These are phyloP conservation scores for Microcebus lehilahytsara DNA, from an alignment of 2,113 vertebrate species.

Conservation along the genomic window DNA sequence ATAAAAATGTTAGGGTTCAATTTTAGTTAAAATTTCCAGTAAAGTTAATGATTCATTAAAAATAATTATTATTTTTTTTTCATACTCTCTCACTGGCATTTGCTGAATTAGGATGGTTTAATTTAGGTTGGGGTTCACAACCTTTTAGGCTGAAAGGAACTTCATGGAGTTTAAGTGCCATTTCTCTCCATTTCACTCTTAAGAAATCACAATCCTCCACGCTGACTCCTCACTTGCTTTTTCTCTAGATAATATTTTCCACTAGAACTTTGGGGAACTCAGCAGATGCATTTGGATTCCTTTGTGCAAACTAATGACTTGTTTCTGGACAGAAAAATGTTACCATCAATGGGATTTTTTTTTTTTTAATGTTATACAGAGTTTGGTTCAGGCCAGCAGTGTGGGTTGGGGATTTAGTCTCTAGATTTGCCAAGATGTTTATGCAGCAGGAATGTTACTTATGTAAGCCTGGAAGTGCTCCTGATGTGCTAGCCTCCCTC, in stretches of 20 bases:
- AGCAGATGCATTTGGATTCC: conserved; percentile 78
- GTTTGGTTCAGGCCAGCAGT: conserved; percentile 79
- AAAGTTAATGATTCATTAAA: neutral
- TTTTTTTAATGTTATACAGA: conserved; percentile 74
- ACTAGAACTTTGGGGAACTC: conserved; percentile 68
- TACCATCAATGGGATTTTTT: conserved; percentile 77
- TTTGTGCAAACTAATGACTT: conserved; percentile 83
- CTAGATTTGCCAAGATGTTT: conserved; percentile 84
- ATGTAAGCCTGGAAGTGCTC: conserved; percentile 84
- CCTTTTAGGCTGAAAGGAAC: neutral
- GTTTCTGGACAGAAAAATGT: conserved; percentile 83
- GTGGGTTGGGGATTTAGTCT: conserved; percentile 77
- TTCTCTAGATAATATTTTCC: conserved; percentile 63
- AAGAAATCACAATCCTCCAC: conserved; percentile 59
- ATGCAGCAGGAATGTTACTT: conserved; percentile 85
- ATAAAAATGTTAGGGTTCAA: neutral
- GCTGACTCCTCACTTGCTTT: conserved; percentile 53
- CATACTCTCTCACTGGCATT: neutral
- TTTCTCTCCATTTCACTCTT: conserved; percentile 61
- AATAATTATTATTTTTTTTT: neutral
- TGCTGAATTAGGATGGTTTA: neutral
- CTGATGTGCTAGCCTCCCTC: conserved; percentile 69
- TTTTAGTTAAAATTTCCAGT: neutral
- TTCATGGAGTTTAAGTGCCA: conserved; percentile 50
- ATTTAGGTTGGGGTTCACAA: neutral